Percentiles rank a stretch among this genome's conserved stretches.
phyloP scores from a whole-genome alignment of 2,113 vertebrate species.

The Seriola dumerili region DNA sequence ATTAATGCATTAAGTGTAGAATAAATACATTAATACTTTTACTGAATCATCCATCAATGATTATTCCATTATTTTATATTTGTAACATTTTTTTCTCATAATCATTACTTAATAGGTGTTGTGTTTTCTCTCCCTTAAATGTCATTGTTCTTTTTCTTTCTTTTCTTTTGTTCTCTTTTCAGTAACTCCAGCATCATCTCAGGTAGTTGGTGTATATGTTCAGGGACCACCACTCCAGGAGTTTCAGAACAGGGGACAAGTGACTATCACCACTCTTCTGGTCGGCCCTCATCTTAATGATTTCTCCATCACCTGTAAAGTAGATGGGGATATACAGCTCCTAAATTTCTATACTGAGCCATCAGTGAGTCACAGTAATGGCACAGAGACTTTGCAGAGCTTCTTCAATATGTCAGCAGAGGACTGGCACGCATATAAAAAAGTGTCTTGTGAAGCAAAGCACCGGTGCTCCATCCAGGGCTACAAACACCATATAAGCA shows the following conservation, averaged over 20 bases:
- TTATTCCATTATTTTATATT: too few species aligned
- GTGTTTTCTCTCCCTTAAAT: not conserved
- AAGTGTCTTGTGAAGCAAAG: constrained; percentile 76
- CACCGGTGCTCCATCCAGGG: constrained; percentile 57
- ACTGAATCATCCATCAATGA: not conserved
- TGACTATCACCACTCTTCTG: constrained; percentile 77
- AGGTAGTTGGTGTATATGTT: constrained; percentile 63
- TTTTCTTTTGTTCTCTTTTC: constrained; percentile 5
- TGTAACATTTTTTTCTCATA: not conserved
- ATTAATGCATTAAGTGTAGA: not conserved
- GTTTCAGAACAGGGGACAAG: not conserved
- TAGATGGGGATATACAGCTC: not conserved
- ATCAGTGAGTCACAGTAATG: constrained; percentile 60
- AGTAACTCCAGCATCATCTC: constrained; percentile 68
- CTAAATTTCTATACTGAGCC: accelerated
- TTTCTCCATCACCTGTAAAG: constrained; percentile 76
- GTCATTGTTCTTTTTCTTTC: too few species aligned
- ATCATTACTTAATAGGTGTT: not conserved
- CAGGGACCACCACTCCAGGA: constrained; percentile 47
- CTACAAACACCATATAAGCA: constrained; percentile 50
- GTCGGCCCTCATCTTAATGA: constrained; percentile 49
- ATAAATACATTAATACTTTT: not conserved
- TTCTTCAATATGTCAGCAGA: constrained; percentile 43
- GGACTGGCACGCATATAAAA: constrained; percentile 59
- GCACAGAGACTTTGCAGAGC: constrained; percentile 72